phyloP scores from a whole-genome alignment of 2,888 invertebrate species.

The Cataglyphis altisquamis region DNA sequence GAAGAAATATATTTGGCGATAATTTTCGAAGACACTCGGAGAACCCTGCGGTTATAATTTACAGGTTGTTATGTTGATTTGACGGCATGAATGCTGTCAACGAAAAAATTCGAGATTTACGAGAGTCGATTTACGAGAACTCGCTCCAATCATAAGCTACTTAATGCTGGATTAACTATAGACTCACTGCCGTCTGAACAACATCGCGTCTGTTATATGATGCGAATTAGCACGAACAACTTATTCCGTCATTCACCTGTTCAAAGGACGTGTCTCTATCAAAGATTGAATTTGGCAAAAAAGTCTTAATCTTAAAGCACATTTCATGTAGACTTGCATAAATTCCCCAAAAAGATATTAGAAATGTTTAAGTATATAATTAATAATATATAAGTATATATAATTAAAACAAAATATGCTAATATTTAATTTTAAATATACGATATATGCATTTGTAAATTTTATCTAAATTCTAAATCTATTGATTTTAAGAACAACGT shows the following conservation, averaged over 20 bases:
- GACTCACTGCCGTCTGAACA: constrained; percentile 11
- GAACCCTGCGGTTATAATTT: constrained; percentile 42
- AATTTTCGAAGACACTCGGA: constrained; percentile 23
- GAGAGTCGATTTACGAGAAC: constrained; percentile 25
- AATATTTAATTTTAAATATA: background rate
- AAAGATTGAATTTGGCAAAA: background rate
- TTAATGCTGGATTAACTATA: constrained; percentile 66
- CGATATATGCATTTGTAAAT: background rate
- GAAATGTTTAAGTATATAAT: background rate
- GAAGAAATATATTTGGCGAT: constrained; percentile 1
- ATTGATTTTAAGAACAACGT: background rate
- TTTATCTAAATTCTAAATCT: background rate
- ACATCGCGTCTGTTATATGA: constrained; percentile 49
- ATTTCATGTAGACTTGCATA: background rate
- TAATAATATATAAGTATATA: constrained; percentile 11
- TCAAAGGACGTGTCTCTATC: constrained; percentile 6
- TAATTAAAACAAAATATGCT: constrained; percentile 7
- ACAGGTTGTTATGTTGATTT: constrained; percentile 35
- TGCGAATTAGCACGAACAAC: constrained; percentile 62
- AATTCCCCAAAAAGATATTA: background rate
- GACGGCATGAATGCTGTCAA: constrained; percentile 57
- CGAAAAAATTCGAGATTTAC: constrained; percentile 60
- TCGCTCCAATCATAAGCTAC: constrained; percentile 61
- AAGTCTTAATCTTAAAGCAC: background rate
- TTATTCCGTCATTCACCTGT: constrained; percentile 34